These are phyloP conservation scores for Dipodomys ordii DNA, from an alignment of 2,113 vertebrate genomes.

Conservation along the genomic window DNA sequence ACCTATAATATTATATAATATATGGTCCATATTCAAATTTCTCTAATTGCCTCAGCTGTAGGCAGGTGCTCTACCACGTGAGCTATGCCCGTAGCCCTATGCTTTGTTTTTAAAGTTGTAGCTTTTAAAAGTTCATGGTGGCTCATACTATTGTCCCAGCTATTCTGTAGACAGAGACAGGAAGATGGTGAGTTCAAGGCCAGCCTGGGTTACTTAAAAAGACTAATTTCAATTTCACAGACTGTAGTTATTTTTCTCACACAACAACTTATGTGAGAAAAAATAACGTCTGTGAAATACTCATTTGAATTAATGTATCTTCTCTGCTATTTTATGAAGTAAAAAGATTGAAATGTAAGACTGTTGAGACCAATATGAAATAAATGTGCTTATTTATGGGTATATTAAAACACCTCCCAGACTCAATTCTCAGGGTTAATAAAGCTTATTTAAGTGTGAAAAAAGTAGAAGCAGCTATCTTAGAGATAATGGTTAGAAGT, in stretches of 20 bases:
- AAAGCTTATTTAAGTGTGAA: slow-evolving; percentile 42
- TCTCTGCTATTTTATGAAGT: slow-evolving; percentile 21
- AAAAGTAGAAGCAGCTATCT: slow-evolving; percentile 18
- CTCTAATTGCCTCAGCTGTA: no score
- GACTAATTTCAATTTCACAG: no score
- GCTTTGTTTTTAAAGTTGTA: no score
- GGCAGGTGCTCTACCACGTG: no score
- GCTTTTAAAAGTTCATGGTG: no score
- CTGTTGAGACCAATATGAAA: slow-evolving; percentile 24
- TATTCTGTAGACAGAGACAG: no score
- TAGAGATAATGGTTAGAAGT: not conserved
- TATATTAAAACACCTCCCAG: slow-evolving; percentile 34
- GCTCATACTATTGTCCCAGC: no score
- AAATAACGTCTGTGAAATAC: slow-evolving; percentile 46
- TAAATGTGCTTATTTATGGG: slow-evolving; percentile 8
- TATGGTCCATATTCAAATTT: no score
- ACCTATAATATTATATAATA: no score
- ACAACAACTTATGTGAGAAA: not conserved
- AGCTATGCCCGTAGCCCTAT: no score
- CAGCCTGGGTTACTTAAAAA: not conserved
- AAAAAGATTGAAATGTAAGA: slow-evolving; percentile 34
- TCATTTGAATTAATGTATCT: slow-evolving; percentile 32
- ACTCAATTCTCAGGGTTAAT: slow-evolving; percentile 54
- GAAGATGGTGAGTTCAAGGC: not conserved
- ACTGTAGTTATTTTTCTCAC: not conserved